These are phyloP conservation scores for Xestoiulus laeticollis DNA, from an alignment of 2,888 invertebrate species.

Conservation along the genomic window DNA sequence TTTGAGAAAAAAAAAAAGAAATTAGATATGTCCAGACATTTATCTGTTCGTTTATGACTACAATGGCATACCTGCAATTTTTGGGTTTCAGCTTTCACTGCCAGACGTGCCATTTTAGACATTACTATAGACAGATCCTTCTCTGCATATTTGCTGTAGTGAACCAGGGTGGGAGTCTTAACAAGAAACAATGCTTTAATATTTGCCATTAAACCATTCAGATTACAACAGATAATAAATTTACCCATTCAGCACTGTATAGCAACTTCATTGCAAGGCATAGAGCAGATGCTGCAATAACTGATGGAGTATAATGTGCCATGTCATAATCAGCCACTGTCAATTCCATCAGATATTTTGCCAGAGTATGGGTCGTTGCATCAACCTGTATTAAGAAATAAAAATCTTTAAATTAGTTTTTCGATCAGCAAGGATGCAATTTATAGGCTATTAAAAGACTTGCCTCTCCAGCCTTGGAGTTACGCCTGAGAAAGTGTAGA, in stretches of 20 bases:
- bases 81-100: constrained; percentile 74
- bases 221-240: background rate
- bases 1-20: constrained; percentile 58
- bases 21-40: too few relatives aligned
- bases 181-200: constrained; percentile 48
- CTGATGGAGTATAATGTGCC: constrained; percentile 79
- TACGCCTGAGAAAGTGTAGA: constrained; percentile 87
- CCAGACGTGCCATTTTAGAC: constrained; percentile 74
- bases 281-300: constrained; percentile 82
- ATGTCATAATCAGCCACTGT: constrained; percentile 82
- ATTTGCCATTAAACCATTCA: too few relatives aligned
- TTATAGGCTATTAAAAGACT: constrained; percentile 52
- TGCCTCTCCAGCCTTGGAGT: constrained; percentile 69
- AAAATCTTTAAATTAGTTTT: constrained; percentile 50
- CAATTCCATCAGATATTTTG: constrained; percentile 91
- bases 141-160: constrained; percentile 80
- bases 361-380: constrained; percentile 77
- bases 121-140: constrained; percentile 76
- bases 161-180: constrained; percentile 79
- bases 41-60: too few relatives aligned
- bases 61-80: constrained; percentile 71
- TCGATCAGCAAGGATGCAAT: background rate
- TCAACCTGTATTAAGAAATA: constrained; percentile 69
- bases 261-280: constrained; percentile 74
- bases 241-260: constrained; percentile 52